Conservation (phyloP, 2,797 vertebrate species). For the Leuciscus waleckii region DNA sequence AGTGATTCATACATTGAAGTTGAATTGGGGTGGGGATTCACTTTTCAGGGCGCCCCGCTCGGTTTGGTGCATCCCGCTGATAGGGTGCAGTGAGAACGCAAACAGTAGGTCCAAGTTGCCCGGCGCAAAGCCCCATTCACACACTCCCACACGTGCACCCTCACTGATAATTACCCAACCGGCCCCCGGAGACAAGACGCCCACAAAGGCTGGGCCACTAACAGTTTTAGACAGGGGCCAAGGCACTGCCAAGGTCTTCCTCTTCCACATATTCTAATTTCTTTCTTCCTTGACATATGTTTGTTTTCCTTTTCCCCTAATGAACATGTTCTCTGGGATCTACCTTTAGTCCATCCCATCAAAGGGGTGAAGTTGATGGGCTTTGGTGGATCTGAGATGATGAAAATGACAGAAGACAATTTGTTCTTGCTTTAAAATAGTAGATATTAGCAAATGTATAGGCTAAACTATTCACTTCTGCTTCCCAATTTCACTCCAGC, state of each 20-base stretch:
- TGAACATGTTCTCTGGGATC: slow-evolving; percentile 69
- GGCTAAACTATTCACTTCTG: background rate
- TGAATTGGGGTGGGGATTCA: slow-evolving; percentile 36
- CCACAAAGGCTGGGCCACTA: slow-evolving; percentile 71
- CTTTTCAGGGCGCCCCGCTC: slow-evolving; percentile 43
- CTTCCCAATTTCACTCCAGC: background rate
- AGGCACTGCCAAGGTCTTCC: slow-evolving; percentile 67
- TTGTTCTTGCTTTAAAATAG: background rate
- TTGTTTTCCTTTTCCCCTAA: slow-evolving; percentile 74
- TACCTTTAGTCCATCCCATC: slow-evolving; percentile 37
- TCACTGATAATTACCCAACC: slow-evolving; percentile 73
- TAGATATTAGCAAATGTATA: background rate
- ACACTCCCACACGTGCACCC: slow-evolving; percentile 63
- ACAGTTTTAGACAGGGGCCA: slow-evolving; percentile 76
- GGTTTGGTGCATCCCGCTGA: slow-evolving; percentile 42
- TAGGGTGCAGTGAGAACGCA: slow-evolving; percentile 50
- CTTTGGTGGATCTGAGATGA: background rate
- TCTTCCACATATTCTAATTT: slow-evolving; percentile 56
- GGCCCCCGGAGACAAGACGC: slow-evolving; percentile 71
- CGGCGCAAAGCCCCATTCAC: slow-evolving; percentile 40
- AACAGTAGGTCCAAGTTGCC: slow-evolving; percentile 50
- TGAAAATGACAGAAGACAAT: background rate
- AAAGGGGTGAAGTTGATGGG: slow-evolving; percentile 37
- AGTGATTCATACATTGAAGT: too few relatives aligned
- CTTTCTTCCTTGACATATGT: slow-evolving; percentile 68